These are phyloP conservation scores for Indri indri DNA, from an alignment of 2,113 vertebrate genomes.

Conservation along the genomic window DNA sequence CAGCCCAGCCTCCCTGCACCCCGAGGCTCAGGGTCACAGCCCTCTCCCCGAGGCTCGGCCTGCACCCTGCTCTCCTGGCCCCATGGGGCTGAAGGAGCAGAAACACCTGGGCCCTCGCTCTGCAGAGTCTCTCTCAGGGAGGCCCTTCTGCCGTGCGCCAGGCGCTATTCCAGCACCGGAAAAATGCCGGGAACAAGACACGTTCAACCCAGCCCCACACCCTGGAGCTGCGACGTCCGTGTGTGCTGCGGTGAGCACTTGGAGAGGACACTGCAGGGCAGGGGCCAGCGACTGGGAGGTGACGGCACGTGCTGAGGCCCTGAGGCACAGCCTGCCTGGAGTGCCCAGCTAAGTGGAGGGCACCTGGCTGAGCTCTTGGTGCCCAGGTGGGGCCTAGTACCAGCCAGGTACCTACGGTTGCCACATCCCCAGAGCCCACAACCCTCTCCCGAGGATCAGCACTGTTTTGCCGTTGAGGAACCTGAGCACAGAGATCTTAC, in stretches of 20 bases:
- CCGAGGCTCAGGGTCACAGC: not conserved
- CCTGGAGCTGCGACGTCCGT: not conserved
- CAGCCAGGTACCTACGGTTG: not conserved
- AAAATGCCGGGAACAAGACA: not conserved
- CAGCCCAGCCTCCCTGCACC: not conserved
- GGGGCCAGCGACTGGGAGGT: too few species aligned
- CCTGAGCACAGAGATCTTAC: not conserved
- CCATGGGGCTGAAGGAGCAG: not conserved
- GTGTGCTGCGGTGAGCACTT: too few species aligned
- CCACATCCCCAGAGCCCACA: too few species aligned
- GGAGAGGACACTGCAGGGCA: too few species aligned
- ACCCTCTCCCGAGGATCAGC: not conserved
- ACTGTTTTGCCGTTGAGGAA: not conserved
- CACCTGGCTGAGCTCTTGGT: not conserved
- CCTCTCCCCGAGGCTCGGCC: not conserved
- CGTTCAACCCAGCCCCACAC: not conserved
- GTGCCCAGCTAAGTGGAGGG: not conserved
- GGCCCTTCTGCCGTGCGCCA: rapidly evolving
- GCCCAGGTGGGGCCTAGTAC: not conserved
- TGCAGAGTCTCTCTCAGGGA: not conserved
- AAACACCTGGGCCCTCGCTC: rapidly evolving
- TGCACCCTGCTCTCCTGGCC: rapidly evolving
- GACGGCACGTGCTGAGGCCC: not conserved
- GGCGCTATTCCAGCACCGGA: not conserved
- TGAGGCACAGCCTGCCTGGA: not conserved